phyloP scores from a whole-genome alignment of 2,113 vertebrate species.

The Edolisoma coerulescens region DNA sequence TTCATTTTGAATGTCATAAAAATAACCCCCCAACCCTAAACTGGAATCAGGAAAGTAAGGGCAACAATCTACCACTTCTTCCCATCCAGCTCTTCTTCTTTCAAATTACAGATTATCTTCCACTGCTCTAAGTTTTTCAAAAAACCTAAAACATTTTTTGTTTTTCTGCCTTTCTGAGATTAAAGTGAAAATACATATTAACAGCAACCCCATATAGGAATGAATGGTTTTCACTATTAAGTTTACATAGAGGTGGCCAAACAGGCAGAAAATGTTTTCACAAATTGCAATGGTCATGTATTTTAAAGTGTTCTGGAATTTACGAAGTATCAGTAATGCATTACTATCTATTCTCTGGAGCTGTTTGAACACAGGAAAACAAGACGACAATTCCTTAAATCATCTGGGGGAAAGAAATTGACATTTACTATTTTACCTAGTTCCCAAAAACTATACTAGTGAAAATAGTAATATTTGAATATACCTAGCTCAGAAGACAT shows the following conservation, averaged over 20 bases:
- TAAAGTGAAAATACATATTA: neutral
- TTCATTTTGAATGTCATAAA: neutral
- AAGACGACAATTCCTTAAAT: neutral
- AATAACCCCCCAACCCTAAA: too few species aligned
- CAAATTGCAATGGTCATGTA: neutral
- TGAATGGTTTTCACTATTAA: neutral
- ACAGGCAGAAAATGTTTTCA: neutral
- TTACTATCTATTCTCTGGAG: neutral
- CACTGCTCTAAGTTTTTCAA: neutral
- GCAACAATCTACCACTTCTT: neutral
- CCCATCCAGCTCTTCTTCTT: neutral
- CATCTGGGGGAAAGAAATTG: neutral
- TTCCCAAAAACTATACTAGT: neutral
- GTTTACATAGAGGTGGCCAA: neutral
- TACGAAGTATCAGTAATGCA: neutral
- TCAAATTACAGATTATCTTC: neutral
- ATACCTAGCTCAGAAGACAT: neutral
- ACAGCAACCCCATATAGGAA: rapidly evolving
- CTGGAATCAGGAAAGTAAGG: neutral
- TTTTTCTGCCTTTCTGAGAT: neutral
- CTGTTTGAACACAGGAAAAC: neutral
- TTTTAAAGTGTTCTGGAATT: neutral
- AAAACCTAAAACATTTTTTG: neutral
- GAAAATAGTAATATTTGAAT: neutral
- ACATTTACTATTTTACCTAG: neutral